These are phyloP conservation scores for Alitta virens DNA, from an alignment of 2,888 invertebrate species.

Conservation along the genomic window DNA sequence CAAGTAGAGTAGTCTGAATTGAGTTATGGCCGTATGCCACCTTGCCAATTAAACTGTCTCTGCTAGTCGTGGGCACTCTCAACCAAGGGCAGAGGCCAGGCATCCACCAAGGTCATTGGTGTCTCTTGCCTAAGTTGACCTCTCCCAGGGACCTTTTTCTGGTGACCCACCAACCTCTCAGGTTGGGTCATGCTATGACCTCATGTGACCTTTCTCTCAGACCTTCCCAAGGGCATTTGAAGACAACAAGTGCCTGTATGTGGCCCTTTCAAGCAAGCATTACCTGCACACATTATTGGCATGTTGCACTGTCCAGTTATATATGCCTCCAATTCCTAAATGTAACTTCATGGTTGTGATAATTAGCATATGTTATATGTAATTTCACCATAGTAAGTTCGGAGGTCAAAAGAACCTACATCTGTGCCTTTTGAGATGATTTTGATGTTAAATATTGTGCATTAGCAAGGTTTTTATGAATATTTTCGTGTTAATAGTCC, in stretches of 20 bases:
- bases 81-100: conserved; percentile 30
- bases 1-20: conserved; percentile 47
- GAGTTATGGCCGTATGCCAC: conserved; percentile 37
- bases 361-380: no score
- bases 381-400: no score
- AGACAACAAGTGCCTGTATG: conserved; percentile 3
- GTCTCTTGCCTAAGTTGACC: conserved; percentile 27
- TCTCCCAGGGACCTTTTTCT: conserved; percentile 32
- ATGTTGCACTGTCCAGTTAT: conserved; percentile 27
- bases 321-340: background rate
- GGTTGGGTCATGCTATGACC: conserved; percentile 38
- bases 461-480: no score
- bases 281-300: conserved; percentile 21
- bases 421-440: no score
- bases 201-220: conserved; percentile 40
- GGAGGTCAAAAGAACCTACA: no score
- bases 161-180: conserved; percentile 31
- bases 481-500: no score
- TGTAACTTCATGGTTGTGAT: no score
- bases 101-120: conserved; percentile 29
- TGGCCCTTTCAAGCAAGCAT: conserved; percentile 14
- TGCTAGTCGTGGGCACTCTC: conserved; percentile 39
- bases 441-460: no score
- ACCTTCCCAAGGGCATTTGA: conserved; percentile 43
- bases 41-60: conserved; percentile 39